These are phyloP conservation scores for Cyprinodon variegatus DNA, from an alignment of 2,113 vertebrate genomes.

Conservation along the genomic window DNA sequence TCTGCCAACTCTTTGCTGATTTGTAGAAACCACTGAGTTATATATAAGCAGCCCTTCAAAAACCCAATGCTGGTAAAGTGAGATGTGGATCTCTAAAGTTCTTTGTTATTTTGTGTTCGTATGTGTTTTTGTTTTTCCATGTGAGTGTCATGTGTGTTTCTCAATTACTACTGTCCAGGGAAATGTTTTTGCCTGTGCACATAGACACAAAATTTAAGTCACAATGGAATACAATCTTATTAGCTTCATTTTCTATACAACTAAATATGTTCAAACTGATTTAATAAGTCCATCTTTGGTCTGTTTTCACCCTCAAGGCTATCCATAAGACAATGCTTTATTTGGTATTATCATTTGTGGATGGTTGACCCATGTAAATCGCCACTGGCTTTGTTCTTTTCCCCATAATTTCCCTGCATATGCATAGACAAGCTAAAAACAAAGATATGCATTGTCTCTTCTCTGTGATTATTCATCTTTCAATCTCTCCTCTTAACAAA, in stretches of 20 bases:
- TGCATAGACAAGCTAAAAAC: too few relatives aligned
- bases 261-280: too few relatives aligned
- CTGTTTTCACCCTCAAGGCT: too few relatives aligned
- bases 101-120: too few relatives aligned
- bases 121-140: not conserved
- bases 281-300: too few relatives aligned
- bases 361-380: too few relatives aligned
- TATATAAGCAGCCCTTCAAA: not conserved
- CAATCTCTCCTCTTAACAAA: conserved; percentile 47
- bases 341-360: too few relatives aligned
- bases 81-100: too few relatives aligned
- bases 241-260: not conserved
- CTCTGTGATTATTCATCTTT: not conserved
- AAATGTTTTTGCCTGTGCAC: not conserved
- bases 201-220: not conserved
- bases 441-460: not conserved
- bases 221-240: not conserved
- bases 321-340: too few relatives aligned
- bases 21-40: conserved; percentile 11
- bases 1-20: conserved; percentile 19
- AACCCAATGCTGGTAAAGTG: not conserved
- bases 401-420: too few relatives aligned
- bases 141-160: not conserved
- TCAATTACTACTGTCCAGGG: not conserved
- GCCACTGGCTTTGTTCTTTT: too few relatives aligned